Percentiles rank a stretch among this genome's conserved stretches.
Evolutionary conservation across 2,113 vertebrate genomes (phyloP).

Genomic region (Galbula dea): DNA sequence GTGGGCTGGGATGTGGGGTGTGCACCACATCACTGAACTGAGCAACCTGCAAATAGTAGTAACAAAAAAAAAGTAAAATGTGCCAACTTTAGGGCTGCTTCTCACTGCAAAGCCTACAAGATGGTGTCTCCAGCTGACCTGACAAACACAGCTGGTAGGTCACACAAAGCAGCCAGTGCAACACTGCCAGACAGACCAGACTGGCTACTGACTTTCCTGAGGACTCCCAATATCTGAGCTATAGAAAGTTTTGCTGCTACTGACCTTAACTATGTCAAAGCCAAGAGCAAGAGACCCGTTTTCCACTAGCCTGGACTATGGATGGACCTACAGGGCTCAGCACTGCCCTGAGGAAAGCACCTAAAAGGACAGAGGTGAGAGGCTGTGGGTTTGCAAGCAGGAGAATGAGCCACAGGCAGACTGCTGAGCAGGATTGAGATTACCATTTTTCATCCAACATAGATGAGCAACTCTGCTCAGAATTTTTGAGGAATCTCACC

Average conservation of each 20-base stretch:
- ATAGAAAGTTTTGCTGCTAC: neutral
- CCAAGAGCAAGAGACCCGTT: neutral
- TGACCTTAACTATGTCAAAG: neutral
- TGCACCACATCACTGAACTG: fast-evolving
- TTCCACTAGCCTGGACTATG: neutral
- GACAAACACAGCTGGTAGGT: neutral
- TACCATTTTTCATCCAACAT: fast-evolving
- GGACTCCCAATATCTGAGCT: neutral
- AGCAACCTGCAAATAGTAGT: neutral
- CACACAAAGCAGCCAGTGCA: neutral
- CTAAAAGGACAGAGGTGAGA: fast-evolving
- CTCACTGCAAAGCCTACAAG: neutral
- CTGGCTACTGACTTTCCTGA: neutral
- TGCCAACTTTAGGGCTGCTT: neutral
- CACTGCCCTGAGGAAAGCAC: neutral
- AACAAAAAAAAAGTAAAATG: too few relatives aligned
- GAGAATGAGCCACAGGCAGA: fast-evolving
- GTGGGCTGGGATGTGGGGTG: fast-evolving
- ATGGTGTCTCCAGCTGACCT: neutral
- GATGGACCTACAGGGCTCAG: neutral
- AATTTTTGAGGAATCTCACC: neutral
- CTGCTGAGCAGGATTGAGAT: neutral
- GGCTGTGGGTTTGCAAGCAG: neutral
- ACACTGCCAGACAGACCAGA: neutral
- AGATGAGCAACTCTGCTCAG: neutral